phyloP scores from a whole-genome alignment of 1,140 invertebrate species.

The Amyelois transitella region DNA sequence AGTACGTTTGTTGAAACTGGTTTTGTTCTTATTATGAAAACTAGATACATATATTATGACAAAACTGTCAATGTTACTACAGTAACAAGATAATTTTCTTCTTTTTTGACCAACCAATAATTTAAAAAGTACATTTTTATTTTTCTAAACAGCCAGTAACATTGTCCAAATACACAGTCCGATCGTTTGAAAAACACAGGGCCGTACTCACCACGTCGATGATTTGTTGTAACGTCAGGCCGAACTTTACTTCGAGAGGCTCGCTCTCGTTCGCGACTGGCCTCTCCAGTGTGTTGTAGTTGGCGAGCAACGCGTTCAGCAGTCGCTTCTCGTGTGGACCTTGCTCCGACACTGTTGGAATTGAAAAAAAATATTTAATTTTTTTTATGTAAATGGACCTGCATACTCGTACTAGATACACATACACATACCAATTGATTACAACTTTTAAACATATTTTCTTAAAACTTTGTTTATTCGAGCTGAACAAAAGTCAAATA shows the following conservation, averaged over 20 bases:
- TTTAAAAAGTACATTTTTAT: too few relatives aligned
- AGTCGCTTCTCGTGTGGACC: constrained; percentile 93
- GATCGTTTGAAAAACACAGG: constrained; percentile 2
- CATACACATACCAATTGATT: too few relatives aligned
- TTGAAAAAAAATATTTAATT: background rate
- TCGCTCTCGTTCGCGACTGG: constrained; percentile 97
- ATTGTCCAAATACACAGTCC: background rate
- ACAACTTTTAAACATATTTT: too few relatives aligned
- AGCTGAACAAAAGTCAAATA: too few relatives aligned
- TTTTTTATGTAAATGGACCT: too few relatives aligned
- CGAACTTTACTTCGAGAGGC: constrained; percentile 94
- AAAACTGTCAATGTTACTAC: too few relatives aligned
- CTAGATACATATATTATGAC: too few relatives aligned
- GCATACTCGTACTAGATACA: too few relatives aligned
- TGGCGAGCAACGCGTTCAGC: constrained; percentile 89
- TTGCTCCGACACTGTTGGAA: constrained; percentile 75
- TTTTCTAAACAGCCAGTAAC: background rate
- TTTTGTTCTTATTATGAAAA: too few relatives aligned
- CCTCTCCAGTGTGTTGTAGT: constrained; percentile 96
- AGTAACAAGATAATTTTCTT: too few relatives aligned
- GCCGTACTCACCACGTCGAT: constrained; percentile 96
- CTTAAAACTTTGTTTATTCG: constrained; percentile 1
- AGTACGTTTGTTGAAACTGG: too few relatives aligned
- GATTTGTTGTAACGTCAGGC: constrained; percentile 97
- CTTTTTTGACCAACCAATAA: too few relatives aligned